These are phyloP conservation scores for Alosa alosa DNA, from an alignment of 2,113 vertebrate genomes.

Conservation along the genomic window DNA sequence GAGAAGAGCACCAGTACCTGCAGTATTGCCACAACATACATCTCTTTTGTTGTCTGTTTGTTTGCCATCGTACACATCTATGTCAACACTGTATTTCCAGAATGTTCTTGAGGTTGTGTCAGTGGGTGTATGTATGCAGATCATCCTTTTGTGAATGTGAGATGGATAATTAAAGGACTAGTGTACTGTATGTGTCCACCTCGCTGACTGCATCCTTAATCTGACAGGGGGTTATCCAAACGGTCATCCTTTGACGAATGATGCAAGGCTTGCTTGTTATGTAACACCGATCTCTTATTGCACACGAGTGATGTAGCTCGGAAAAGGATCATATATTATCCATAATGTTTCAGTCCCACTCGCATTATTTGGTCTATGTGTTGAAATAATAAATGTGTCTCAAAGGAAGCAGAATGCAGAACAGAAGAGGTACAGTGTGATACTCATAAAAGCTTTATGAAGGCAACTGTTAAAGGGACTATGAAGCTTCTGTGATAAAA, in stretches of 20 bases:
- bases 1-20: slow-evolving; percentile 44
- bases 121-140: slow-evolving; percentile 54
- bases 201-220: slow-evolving; percentile 27
- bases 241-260: neutral
- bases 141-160: slow-evolving; percentile 67
- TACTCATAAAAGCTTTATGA: neutral
- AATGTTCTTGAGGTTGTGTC: slow-evolving; percentile 56
- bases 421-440: neutral
- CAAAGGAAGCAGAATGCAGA: neutral
- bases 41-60: slow-evolving; percentile 65
- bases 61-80: slow-evolving; percentile 63
- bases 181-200: slow-evolving; percentile 30
- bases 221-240: neutral
- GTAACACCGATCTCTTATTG: neutral
- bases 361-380: neutral
- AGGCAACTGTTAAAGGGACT: neutral
- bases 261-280: neutral
- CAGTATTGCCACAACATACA: slow-evolving; percentile 58
- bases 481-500: neutral
- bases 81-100: slow-evolving; percentile 62
- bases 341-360: neutral
- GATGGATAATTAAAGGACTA: slow-evolving; percentile 69
- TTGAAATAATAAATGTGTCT: neutral
- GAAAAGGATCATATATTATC: neutral
- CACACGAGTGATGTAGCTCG: neutral